Conservation (phyloP, 2,888 invertebrate genomes). For the Cephus spinipes region DNA sequence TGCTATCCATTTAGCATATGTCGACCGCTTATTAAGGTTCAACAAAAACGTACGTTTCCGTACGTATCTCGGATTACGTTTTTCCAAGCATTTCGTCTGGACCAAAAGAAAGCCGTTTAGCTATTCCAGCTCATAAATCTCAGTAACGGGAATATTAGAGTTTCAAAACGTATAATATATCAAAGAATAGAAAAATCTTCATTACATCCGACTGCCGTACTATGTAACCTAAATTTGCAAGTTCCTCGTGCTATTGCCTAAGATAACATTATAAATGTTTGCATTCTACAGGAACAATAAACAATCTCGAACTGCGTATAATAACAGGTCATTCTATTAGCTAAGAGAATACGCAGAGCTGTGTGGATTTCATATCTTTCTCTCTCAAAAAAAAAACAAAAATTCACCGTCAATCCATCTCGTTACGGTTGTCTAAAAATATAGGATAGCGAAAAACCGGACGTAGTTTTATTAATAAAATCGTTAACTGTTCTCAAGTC, state of each 20-base stretch:
- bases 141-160: not conserved
- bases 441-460: constrained; percentile 1
- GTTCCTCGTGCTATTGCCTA: not conserved
- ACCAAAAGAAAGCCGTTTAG: not conserved
- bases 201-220: not conserved
- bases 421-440: constrained; percentile 3
- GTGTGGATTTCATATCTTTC: not conserved
- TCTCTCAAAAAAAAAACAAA: not conserved
- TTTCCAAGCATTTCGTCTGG: not conserved
- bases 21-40: not conserved
- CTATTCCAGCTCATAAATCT: not conserved
- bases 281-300: not conserved
- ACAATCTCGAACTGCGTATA: not conserved
- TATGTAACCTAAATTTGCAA: not conserved
- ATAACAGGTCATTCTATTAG: not conserved
- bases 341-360: not conserved
- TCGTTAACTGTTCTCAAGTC: constrained; percentile 7
- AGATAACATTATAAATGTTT: not conserved
- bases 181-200: not conserved
- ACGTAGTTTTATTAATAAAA: constrained; percentile 9
- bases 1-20: not conserved
- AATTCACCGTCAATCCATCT: not conserved
- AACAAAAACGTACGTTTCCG: not conserved
- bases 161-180: not conserved
- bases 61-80: not conserved